A percentile compares a stretch with the other conserved stretches of the same genome.
phyloP scores from a whole-genome alignment of 2,113 vertebrate genomes.

The Mungos mungo region DNA sequence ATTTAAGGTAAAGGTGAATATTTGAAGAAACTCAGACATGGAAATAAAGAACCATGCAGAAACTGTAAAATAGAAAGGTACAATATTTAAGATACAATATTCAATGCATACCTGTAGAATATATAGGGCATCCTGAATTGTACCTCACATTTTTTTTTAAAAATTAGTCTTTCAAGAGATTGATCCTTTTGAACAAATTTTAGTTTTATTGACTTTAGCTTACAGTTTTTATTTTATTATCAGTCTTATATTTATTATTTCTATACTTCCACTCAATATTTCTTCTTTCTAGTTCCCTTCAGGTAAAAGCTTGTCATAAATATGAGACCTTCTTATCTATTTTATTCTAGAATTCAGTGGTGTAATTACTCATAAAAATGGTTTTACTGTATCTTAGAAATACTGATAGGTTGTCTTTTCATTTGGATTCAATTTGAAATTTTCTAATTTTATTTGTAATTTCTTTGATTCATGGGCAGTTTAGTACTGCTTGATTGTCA shows the following conservation, averaged over 20 bases:
- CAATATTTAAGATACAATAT: neutral
- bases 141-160: neutral
- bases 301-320: neutral
- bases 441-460: neutral
- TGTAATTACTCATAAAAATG: neutral
- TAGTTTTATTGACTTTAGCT: neutral
- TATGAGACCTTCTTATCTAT: neutral
- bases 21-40: neutral
- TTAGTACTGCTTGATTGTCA: neutral
- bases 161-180: neutral
- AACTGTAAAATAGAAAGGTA: neutral
- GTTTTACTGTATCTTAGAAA: neutral
- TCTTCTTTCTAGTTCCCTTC: neutral
- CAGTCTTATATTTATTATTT: neutral
- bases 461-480: neutral
- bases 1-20: neutral
- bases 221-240: neutral
- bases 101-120: neutral
- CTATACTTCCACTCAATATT: neutral
- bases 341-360: neutral
- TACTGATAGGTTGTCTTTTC: neutral
- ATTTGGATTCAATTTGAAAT: neutral
- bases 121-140: neutral
- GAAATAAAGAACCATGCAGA: neutral
- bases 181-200: neutral